Evolutionary conservation across 30 jellyfish, hydroid and myxozoan species (phyloP).

Genomic region (Mastigias papua): DNA sequence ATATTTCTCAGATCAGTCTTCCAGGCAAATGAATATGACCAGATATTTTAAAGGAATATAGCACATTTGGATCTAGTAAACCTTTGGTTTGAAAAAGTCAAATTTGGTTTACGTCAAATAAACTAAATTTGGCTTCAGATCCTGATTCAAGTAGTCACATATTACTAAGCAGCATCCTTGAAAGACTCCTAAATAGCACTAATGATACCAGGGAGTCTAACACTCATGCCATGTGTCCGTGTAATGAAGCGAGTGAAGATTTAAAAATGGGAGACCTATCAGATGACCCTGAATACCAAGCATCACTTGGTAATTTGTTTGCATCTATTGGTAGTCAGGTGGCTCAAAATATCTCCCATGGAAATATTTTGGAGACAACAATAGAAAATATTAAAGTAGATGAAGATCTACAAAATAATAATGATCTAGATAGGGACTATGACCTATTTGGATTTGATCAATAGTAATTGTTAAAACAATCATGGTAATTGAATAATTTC

Average conservation of each 20-base stretch:
- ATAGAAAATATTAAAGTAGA: no score
- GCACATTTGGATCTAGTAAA: neutral
- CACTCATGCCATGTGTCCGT: neutral
- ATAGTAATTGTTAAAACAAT: no score
- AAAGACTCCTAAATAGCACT: neutral
- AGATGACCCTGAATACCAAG: neutral
- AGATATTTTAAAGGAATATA: neutral
- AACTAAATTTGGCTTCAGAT: neutral
- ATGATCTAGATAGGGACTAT: no score
- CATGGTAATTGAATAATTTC: no score
- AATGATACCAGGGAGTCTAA: neutral
- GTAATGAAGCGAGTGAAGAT: neutral
- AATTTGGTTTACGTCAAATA: neutral
- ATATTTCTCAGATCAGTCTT: conserved; percentile 14
- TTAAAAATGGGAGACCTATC: neutral
- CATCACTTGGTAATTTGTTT: neutral
- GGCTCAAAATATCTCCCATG: no score
- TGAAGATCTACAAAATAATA: no score
- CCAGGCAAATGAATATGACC: conserved; percentile 19
- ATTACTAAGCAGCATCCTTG: neutral
- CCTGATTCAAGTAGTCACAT: neutral
- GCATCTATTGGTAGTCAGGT: neutral
- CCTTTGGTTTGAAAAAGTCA: neutral
- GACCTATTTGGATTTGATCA: no score
- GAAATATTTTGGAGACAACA: no score